Evolutionary conservation across 2,888 invertebrate species (phyloP).

Genomic region (Platerodrilus igneus): DNA sequence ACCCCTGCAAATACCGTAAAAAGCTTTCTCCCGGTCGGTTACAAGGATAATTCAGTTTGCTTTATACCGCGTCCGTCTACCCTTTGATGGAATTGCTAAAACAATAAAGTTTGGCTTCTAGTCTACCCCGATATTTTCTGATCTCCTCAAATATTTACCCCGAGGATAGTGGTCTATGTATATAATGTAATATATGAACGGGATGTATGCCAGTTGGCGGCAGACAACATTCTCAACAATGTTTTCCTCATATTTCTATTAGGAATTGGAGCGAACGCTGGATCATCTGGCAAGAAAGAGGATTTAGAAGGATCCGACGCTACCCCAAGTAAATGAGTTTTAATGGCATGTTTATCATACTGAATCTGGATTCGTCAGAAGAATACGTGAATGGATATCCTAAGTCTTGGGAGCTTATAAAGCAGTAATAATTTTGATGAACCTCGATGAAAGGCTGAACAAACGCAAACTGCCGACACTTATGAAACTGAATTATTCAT

Average conservation of each 20-base stretch:
- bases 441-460: too few relatives aligned
- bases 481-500: too few relatives aligned
- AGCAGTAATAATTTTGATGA: too few relatives aligned
- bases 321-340: too few relatives aligned
- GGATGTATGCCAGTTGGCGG: slow-evolving; percentile 20
- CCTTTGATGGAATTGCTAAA: slow-evolving; percentile 26
- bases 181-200: slow-evolving; percentile 34
- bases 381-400: too few relatives aligned
- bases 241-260: slow-evolving; percentile 11
- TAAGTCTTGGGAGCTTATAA: too few relatives aligned
- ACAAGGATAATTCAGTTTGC: slow-evolving; percentile 27
- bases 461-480: too few relatives aligned
- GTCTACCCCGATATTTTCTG: slow-evolving; percentile 27
- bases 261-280: slow-evolving; percentile 7
- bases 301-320: slow-evolving; percentile 23
- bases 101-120: slow-evolving; percentile 25
- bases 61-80: slow-evolving; percentile 26
- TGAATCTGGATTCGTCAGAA: too few relatives aligned
- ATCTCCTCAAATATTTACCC: slow-evolving; percentile 33
- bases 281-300: slow-evolving; percentile 15
- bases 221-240: too few relatives aligned
- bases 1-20: slow-evolving; percentile 20
- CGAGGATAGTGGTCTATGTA: slow-evolving; percentile 34
- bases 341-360: too few relatives aligned
- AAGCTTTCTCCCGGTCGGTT: slow-evolving; percentile 22